Evolutionary conservation across 2,113 vertebrate species (phyloP).

Genomic region (Bostrychus sinensis): DNA sequence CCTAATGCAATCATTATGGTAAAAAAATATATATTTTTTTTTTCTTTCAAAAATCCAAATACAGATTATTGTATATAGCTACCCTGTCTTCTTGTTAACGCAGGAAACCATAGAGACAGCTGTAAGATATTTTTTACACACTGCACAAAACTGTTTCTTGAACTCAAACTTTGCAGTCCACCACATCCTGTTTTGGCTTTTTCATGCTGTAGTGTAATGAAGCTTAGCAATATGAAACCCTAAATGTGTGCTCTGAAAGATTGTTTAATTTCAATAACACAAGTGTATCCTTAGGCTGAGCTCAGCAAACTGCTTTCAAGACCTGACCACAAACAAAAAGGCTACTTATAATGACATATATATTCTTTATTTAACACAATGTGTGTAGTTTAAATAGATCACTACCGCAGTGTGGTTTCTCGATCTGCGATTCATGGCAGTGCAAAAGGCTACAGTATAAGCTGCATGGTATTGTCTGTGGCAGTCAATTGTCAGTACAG

Average conservation of each 20-base stretch:
- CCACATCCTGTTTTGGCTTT: constrained; percentile 65
- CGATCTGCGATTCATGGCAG: background rate
- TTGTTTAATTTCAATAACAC: constrained; percentile 15
- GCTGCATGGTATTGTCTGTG: background rate
- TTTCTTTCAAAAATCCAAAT: background rate
- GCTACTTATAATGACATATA: background rate
- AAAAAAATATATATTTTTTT: no score
- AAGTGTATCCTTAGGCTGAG: constrained; percentile 7
- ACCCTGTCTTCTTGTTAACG: background rate
- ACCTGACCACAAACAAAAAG: background rate
- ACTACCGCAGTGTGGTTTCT: constrained; percentile 16
- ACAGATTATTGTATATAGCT: background rate
- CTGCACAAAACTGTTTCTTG: constrained; percentile 11
- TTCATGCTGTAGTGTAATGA: constrained; percentile 25
- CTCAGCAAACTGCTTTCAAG: background rate
- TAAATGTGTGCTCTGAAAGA: constrained; percentile 16
- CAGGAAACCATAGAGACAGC: constrained; percentile 41
- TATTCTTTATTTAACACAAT: constrained; percentile 8
- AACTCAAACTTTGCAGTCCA: constrained; percentile 6
- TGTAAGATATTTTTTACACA: constrained; percentile 2
- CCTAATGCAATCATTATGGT: no score
- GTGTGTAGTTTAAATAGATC: constrained; percentile 11
- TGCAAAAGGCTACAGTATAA: constrained; percentile 4
- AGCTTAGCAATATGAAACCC: constrained; percentile 8
- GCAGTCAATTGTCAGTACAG: background rate